Conservation (phyloP, 2,113 vertebrate genomes). For the Chaetodon trifascialis region DNA sequence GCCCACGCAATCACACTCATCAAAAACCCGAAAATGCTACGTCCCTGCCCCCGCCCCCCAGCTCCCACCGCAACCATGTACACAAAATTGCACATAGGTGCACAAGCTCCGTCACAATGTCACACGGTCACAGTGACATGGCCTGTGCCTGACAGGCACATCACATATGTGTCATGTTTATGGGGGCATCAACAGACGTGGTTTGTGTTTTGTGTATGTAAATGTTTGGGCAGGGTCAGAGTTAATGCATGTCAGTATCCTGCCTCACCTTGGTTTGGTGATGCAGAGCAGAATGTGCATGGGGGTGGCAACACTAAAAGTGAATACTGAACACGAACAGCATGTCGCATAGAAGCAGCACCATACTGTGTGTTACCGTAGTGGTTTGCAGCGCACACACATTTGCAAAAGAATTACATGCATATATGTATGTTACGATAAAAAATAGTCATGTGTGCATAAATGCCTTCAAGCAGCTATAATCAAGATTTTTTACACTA, state of each 20-base stretch:
- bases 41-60: not conserved
- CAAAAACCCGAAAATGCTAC: slow-evolving; percentile 40
- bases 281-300: slow-evolving; percentile 40
- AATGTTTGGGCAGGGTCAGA: slow-evolving; percentile 75
- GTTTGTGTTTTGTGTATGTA: slow-evolving; percentile 76
- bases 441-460: not conserved
- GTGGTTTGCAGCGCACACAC: not conserved
- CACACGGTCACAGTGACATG: slow-evolving; percentile 61
- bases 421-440: not conserved
- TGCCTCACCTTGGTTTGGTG: slow-evolving; percentile 69
- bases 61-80: not conserved
- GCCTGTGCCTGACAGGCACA: slow-evolving; percentile 58
- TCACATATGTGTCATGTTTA: slow-evolving; percentile 75
- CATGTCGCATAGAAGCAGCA: slow-evolving; percentile 9
- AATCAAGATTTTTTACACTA: not conserved
- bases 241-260: slow-evolving; percentile 70
- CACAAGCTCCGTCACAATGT: slow-evolving; percentile 61
- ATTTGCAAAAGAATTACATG: not conserved
- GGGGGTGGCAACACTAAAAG: slow-evolving; percentile 16
- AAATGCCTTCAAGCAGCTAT: not conserved
- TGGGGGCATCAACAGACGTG: slow-evolving; percentile 53
- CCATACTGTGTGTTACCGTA: not conserved
- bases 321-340: slow-evolving; percentile 37
- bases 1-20: slow-evolving; percentile 51
- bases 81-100: slow-evolving; percentile 47